These are phyloP conservation scores for Ecdyonurus torrentis DNA, from an alignment of 2,888 invertebrate species.

Conservation along the genomic window DNA sequence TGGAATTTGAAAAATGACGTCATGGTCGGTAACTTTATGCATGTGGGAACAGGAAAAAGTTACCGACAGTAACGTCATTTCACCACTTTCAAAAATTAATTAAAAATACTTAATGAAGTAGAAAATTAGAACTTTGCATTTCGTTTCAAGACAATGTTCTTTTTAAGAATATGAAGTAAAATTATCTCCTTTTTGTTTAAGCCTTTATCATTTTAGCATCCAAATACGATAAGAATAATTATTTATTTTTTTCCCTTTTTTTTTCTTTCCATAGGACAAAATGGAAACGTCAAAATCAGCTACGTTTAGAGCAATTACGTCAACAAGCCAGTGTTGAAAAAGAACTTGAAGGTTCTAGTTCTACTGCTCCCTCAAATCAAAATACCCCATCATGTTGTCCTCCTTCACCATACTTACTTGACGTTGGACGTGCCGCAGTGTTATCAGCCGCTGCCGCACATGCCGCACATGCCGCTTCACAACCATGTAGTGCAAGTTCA, in stretches of 20 bases:
- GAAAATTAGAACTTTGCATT: too few species aligned
- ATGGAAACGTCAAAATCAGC: conserved; percentile 49
- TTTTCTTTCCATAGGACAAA: conserved; percentile 24
- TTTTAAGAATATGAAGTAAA: too few species aligned
- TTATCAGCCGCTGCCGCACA: background rate
- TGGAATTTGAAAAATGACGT: too few species aligned
- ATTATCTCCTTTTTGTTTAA: too few species aligned
- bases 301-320: conserved; percentile 66
- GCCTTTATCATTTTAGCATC: too few species aligned
- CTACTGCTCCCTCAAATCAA: background rate
- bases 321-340: conserved; percentile 60
- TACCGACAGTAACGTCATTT: too few species aligned
- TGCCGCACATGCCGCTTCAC: background rate
- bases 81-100: too few species aligned
- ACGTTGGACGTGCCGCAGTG: background rate
- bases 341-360: background rate
- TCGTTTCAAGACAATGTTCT: too few species aligned
- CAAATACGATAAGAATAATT: background rate
- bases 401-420: conserved; percentile 1
- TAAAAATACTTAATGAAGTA: too few species aligned
- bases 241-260: background rate
- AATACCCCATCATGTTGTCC: background rate
- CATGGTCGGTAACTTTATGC: too few species aligned
- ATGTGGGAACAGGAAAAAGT: too few species aligned
- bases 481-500: background rate